Evolutionary conservation across 2,888 invertebrate species (phyloP), one percentile per base, ranked within the genome.

Genomic region (Sturmia bella): DNA sequence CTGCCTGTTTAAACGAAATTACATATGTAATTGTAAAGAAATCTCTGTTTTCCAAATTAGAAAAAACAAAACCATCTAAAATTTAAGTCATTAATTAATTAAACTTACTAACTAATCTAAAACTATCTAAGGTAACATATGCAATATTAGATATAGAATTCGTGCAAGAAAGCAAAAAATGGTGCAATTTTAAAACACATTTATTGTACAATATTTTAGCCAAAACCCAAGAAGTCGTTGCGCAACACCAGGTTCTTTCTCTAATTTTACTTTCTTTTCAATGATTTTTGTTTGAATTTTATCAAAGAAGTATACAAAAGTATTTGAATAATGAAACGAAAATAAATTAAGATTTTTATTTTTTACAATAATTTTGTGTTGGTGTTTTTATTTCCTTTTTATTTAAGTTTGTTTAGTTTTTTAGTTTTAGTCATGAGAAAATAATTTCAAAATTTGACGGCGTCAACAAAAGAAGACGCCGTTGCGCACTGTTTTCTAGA

Each of bases 111-210:
- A 68, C 59, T 61, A 69, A 64, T 61, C 73, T 56, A 63, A 64
- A 81, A 72, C 68, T 77, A 81, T 32, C 56, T 77, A 73, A 32
- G 61, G 32, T 48, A 74, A 81, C 63, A 64, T 63, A 64, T 74
- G 81, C 81, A 82, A 82, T 82, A 82, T 74, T 82, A 74, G 77
- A 63, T 59, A 66, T 74, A 68, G 19, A 64, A 56, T 12, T 68
- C n/a, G 7, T 32, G 32, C 32, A 6, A 50, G 27, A 69, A 24
- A 15, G 45, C 17, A 43, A 57, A 57, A 73, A 56, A 19, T 37
- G 78, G 82, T 82, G 82, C 78, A 82, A 78, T 70, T 75, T 59
- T 59, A n/a, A 52, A 27, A 66, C 45, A 41, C 21, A 13, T 43
- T 61, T 56, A 64, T 64, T 82, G 73, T 77, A 81, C 63, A 72